phyloP scores from a whole-genome alignment of 2,888 invertebrate species.

The Caenorhabditis panamensis region DNA sequence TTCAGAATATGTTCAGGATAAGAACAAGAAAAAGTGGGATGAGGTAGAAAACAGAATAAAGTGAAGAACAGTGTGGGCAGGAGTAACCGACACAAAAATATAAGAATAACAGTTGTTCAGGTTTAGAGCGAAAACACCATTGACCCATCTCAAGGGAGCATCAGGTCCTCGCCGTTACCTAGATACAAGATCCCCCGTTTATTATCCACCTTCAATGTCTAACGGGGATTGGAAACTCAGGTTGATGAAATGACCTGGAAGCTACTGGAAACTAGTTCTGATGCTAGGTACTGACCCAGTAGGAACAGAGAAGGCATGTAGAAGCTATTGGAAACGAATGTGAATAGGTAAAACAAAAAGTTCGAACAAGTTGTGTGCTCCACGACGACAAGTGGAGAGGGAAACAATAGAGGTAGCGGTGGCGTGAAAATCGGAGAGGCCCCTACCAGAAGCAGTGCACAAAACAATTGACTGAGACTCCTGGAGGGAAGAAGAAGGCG shows the following conservation, averaged over 20 bases:
- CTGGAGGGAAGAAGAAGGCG: constrained; percentile 50
- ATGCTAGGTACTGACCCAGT: too few species aligned
- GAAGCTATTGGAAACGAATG: constrained; percentile 16
- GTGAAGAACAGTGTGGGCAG: background rate
- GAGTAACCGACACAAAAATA: background rate
- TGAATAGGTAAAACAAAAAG: constrained; percentile 35
- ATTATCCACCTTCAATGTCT: constrained; percentile 3
- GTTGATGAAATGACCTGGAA: background rate
- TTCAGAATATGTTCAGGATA: constrained; percentile 16
- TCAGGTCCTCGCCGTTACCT: constrained; percentile 7
- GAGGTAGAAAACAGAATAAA: background rate
- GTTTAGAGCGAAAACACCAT: background rate
- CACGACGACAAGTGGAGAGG: constrained; percentile 10
- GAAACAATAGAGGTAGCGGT: constrained; percentile 60
- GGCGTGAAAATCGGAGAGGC: constrained; percentile 58
- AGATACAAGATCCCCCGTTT: constrained; percentile 5
- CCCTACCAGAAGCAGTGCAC: constrained; percentile 47
- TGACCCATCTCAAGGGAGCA: background rate
- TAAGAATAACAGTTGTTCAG: background rate
- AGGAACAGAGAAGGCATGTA: constrained; percentile 6
- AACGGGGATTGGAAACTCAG: background rate
- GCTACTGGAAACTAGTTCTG: too few species aligned
- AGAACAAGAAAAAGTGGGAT: background rate
- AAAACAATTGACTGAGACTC: constrained; percentile 61
- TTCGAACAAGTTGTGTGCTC: constrained; percentile 40